These are phyloP conservation scores for Tichodroma muraria DNA, from an alignment of 2,113 vertebrate species.

Conservation along the genomic window DNA sequence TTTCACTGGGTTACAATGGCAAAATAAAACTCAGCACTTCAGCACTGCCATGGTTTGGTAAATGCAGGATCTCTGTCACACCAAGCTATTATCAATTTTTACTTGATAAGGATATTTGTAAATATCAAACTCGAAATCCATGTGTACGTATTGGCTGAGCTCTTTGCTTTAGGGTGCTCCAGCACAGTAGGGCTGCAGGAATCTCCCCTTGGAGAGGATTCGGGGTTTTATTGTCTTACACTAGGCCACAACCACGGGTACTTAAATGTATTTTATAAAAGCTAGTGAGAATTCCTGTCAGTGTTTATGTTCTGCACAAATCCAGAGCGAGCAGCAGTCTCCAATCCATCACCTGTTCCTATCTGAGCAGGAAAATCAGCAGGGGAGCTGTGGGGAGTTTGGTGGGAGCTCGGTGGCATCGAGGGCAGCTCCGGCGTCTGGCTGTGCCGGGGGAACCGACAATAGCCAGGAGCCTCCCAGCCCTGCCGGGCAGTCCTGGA, in stretches of 20 bases:
- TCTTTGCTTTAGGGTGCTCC: background rate
- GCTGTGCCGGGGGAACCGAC: background rate
- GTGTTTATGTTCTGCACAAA: background rate
- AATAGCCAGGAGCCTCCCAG: background rate
- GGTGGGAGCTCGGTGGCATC: background rate
- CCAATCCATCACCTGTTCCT: background rate
- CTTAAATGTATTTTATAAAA: background rate
- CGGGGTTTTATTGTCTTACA: background rate
- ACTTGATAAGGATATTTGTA: background rate
- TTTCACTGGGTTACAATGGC: background rate
- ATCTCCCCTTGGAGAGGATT: background rate
- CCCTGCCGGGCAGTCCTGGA: background rate
- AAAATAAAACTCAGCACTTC: background rate
- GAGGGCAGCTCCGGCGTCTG: background rate
- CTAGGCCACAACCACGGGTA: background rate
- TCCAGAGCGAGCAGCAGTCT: background rate
- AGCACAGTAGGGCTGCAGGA: background rate
- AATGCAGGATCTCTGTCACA: background rate
- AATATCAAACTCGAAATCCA: background rate
- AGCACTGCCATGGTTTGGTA: accelerated
- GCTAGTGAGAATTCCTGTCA: background rate
- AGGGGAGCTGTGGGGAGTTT: background rate
- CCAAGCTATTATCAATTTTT: background rate
- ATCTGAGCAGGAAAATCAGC: background rate
- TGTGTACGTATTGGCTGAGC: background rate